Percentiles rank a stretch among this genome's conserved stretches.
Evolutionary conservation across 2,797 vertebrate species (phyloP).

Genomic region (Rhodeus uyekii): DNA sequence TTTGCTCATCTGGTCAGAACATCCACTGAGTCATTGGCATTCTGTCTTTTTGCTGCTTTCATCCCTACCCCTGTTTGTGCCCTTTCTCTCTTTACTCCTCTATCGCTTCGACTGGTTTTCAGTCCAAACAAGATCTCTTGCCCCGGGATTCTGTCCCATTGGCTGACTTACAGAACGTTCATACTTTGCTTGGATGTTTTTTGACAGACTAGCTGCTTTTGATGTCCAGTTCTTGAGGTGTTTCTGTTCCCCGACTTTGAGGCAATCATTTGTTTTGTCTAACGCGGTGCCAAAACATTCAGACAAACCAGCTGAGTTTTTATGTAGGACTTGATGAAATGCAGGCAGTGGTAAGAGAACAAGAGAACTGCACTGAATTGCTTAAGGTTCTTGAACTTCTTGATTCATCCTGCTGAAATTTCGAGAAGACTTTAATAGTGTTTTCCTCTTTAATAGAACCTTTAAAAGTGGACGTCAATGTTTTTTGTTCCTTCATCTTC

Average conservation of each 20-base stretch:
- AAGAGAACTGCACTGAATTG: neutral
- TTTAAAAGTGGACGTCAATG: neutral
- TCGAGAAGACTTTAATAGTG: neutral
- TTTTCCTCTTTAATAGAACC: neutral
- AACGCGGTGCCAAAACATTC: constrained; percentile 19
- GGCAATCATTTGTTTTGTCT: constrained; percentile 43
- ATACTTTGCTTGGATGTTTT: constrained; percentile 37
- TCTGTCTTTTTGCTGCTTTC: constrained; percentile 23
- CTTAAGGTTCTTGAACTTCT: neutral
- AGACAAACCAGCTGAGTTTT: constrained; percentile 16
- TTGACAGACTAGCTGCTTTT: constrained; percentile 2
- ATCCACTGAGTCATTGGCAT: constrained; percentile 31
- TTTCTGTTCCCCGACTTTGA: constrained; percentile 13
- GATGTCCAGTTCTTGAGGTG: constrained; percentile 28
- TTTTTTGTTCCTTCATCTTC: neutral
- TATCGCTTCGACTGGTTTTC: constrained; percentile 16
- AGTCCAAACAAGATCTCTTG: constrained; percentile 22
- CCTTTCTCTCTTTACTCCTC: constrained; percentile 14
- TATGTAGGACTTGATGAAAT: constrained; percentile 16
- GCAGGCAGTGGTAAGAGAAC: neutral
- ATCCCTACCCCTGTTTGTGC: neutral
- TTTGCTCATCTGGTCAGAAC: constrained; percentile 29
- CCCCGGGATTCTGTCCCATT: constrained; percentile 42
- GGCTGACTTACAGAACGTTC: constrained; percentile 35
- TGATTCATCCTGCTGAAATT: neutral